Base-by-base conservation (phyloP, 1,140 invertebrate species). In the Trichonephila clavata region DNA sequence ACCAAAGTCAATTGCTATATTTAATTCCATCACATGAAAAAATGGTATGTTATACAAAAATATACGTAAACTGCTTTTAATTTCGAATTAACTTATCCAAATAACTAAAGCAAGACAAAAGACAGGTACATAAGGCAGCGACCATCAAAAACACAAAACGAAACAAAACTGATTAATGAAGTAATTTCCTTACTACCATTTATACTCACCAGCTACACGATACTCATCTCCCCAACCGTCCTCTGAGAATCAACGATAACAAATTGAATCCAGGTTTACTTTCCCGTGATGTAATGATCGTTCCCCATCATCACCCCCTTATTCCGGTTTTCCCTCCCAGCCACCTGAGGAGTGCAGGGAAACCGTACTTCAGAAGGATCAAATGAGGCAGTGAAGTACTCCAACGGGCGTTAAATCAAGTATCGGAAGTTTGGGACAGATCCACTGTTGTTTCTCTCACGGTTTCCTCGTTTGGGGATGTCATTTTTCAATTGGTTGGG, bases 201-300 rank as follows among this genome's bases (percentile, higher is more conserved):
- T 32, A 8, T 5, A 32, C 16, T 16, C 71, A 24, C 13, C 24
- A 77, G 21, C 24, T 16, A 59, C 83, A n/a, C 57, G 21, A 83
- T 39, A 20, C 39, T 57, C n/a, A 43, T 10, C 18, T 50, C 13
- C 65, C 39, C 80, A 43, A 21, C 50, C 50, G 7, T 50, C 27
- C 27, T 80, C 27, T 80, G 4, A 14, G 83, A 84, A 59, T 59
- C 83, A 43, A 84, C n/a, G 50, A 24, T 84, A 84, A 84, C 83
- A 84, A 84, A 84, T 84, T 84, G 83, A 27, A 84, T 84, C 57
- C 83, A 84, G 83, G 83, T 24, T 27, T 24, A 84, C 27, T 57
- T 59, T 84, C 83, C 83, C 83, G 24, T 84, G 83, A 84, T n/a
- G 83, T 32, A 57, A 83, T 50, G 32, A 32, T 50, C 50, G 50